These are phyloP conservation scores for Dendrocincla fuliginosa DNA, from an alignment of 2,797 vertebrate genomes.

Conservation along the genomic window DNA sequence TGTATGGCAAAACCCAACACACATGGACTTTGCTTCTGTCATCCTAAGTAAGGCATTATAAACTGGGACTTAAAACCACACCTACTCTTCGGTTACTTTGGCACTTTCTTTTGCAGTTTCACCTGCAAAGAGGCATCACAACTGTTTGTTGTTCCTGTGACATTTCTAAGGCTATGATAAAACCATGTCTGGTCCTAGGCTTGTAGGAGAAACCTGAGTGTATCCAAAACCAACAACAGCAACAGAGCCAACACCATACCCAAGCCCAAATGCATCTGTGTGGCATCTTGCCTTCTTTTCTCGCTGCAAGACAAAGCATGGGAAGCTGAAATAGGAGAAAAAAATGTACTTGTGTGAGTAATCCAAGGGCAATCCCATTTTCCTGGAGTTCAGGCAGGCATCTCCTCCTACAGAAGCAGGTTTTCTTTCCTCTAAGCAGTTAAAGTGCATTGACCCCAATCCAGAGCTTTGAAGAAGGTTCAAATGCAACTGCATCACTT, in stretches of 20 bases:
- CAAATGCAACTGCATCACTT: not conserved
- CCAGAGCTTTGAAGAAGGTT: not conserved
- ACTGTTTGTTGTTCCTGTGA: not conserved
- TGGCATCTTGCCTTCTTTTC: not conserved
- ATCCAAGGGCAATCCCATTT: not conserved
- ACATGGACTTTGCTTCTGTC: not conserved
- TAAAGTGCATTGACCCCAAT: not conserved
- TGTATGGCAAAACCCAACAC: fast-evolving
- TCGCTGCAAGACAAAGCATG: not conserved
- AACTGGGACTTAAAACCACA: not conserved
- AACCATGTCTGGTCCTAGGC: not conserved
- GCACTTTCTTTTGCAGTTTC: not conserved
- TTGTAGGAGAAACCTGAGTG: not conserved
- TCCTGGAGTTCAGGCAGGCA: not conserved
- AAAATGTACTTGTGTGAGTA: not conserved
- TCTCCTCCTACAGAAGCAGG: not conserved
- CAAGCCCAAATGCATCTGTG: not conserved
- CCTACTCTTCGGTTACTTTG: not conserved
- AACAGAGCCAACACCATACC: not conserved
- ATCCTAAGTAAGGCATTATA: not conserved
- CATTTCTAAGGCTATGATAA: not conserved
- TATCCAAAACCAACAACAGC: not conserved
- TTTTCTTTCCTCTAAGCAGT: not conserved
- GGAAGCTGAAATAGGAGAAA: not conserved
- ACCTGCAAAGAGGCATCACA: not conserved